Evolutionary conservation across 2,797 vertebrate genomes (phyloP), one percentile per base, ranked within the genome.

Genomic region (Melanotaenia boesemani): DNA sequence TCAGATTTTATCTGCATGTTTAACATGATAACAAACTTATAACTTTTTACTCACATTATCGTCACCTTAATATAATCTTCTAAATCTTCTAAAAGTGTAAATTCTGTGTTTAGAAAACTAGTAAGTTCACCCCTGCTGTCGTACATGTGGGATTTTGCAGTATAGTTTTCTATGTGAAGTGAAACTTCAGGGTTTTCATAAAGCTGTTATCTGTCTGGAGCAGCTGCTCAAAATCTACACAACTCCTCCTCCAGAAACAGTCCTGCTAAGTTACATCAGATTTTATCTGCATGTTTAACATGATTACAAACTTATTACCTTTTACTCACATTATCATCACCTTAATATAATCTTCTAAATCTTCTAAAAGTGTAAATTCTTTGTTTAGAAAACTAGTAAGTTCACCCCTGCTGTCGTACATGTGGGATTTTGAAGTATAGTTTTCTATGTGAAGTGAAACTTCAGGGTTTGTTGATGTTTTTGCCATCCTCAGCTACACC

Each of bases 401-500:
- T 62, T 63, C 13, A 6, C 12, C 22, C 16, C 70, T 39, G 26
- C 24, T 63, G 52, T 15, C 50, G 13, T 37, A 10, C 15, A 11
- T 57, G 41, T 32, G 20, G 6, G 10, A 70, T 50, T 56, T 24
- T 50, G 30, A 18, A 1, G 15, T 20, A 13, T 2, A 11, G 37
- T 64, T 52, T n/a, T 34, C 3, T 54, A 24, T 26, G 24, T 54
- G 12, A 54, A 54, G 52, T 30, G 8, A 66, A 24, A 44, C 36
- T 46, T 4, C 30, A 28, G 16, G 20, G 16, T 55, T 55, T 61
- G 18, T 56, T 58, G 32, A 30, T 70, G 36, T 56, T 44, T 34
- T 30, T 76, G 60, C 8, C 4, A 66, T 63, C 79, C 7, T 5
- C 93, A 99, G 98, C 98, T 18, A 91, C 91, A 0, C 98, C 97